Evolutionary conservation across 92 coral and sea anemone genomes (phyloP), one percentile per base, ranked within the genome.

Genomic region (Phymanthus crucifer): DNA sequence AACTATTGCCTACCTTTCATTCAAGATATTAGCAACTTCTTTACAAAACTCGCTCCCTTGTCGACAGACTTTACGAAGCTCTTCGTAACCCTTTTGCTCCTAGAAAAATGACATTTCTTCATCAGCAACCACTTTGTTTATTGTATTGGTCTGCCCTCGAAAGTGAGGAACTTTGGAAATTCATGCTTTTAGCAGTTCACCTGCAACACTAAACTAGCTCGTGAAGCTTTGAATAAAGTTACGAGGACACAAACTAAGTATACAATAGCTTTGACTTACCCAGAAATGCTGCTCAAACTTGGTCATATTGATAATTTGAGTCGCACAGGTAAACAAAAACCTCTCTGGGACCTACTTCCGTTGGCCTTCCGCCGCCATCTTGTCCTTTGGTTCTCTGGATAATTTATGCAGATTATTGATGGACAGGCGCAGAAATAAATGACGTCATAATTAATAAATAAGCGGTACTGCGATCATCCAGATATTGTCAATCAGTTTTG

Each of bases 11-110:
- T 85, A 91, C 99, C 99, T 93, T 80, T 91, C 93, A 66, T 93
- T 95, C 40, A 95, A 58, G 34, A 95, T 73, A 54, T 76, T 66
- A 10, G 94, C 88, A 52, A 93, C 89, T 77, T 95, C 99, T 45
- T 92, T 91, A 73, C 94, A 86, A 73, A 95, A 93, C 45, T 95
- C 99, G 71, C 87, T 95, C 26, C 99, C 94, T 72, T 95, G 99
- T 12, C 99, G 94, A 70, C 98, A 95, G 34, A 89, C 84, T 73
- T 95, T 95, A 54, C 97, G 94, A 40, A 95, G 89, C 66, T 95
- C 99, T 68, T 93, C 98, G 76, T 90, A 95, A 57, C 99, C 93
- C 78, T 95, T 93, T 54, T 90, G 94, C 65, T 95, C 98, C 99
- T 95, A 87, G 71, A 46, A 32, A 79, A 45, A 19, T n/a, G 35